These are phyloP conservation scores for Stenolophus ochropezus DNA, from an alignment of 2,888 invertebrate species.

Conservation along the genomic window DNA sequence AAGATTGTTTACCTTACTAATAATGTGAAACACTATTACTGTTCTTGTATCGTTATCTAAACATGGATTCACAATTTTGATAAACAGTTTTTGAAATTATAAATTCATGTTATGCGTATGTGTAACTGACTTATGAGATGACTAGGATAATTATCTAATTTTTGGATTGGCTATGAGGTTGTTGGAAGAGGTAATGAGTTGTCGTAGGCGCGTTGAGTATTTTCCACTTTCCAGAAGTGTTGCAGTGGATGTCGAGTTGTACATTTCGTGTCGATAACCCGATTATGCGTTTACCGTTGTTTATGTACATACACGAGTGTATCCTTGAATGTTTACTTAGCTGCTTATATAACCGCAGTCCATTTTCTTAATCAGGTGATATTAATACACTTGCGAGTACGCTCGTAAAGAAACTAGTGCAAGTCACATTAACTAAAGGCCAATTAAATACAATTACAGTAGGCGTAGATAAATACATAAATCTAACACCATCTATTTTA, in stretches of 20 bases:
- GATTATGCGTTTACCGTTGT: slow-evolving; percentile 37
- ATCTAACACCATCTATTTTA: no score
- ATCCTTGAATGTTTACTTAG: slow-evolving; percentile 45
- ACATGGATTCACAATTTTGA: no score
- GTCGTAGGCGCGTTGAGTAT: neutral
- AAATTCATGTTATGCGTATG: no score
- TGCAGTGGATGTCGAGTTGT: neutral
- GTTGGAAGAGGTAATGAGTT: neutral
- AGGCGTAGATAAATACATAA: no score
- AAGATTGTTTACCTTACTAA: no score
- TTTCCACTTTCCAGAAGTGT: neutral
- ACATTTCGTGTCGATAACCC: slow-evolving; percentile 17
- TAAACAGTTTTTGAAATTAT: no score
- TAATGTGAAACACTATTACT: no score
- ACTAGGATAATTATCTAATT: neutral
- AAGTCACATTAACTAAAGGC: neutral
- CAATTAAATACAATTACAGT: no score
- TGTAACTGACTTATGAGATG: no score
- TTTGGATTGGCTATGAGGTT: neutral
- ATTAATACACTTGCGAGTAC: neutral
- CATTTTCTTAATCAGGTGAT: slow-evolving; percentile 37
- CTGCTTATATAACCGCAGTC: slow-evolving; percentile 12
- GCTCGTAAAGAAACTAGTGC: neutral
- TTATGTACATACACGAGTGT: slow-evolving; percentile 15
- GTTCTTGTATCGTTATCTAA: no score